Evolutionary conservation across 1,140 invertebrate genomes (phyloP), one percentile per base, ranked within the genome.

Genomic region (Cotesia chilonis): DNA sequence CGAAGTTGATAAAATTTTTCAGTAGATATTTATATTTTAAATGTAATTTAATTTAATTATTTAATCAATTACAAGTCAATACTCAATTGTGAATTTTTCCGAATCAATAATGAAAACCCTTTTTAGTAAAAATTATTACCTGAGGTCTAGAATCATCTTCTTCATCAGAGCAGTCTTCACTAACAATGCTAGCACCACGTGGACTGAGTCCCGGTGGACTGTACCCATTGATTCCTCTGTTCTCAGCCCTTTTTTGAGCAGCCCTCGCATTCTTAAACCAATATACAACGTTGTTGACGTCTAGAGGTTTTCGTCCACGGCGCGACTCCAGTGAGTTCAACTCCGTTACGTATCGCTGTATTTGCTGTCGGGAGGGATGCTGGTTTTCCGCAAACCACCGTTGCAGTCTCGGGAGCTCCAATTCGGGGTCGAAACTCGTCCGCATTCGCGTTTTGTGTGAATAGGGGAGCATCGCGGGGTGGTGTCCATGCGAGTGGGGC

Each of bases 251-350:
- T 81, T 98, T 97, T 83, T 96, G 94, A 1, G 97, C 97, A 7
- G 97, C 97, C 68, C 97, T 89, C 0, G 97, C 96, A 83, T 99
- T 99, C 86, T 99, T 99, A 84, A 99, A 99, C 97, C 97, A 99
- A 84, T 98, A 98, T 20, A 98, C 96, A 9, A 99, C 96, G 83
- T 99, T 99, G 81, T 98, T 98, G 1, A 98, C 92, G 85, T 99
- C 97, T 28, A 99, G 88, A 0, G 96, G 96, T 81, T 98, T 98
- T 54, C 95, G 88, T 6, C 96, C 96, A 73, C 95, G 90, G 12
- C 97, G 89, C 47, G 96, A 98, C 78, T 98, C 96, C 60, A 98
- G 84, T 52, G 92, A 92, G 83, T 99, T 98, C 66, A 99, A 87
- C 82, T 98, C 96, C 63, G 94, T 91, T 12, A 98, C 95, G 84